Percentiles rank a stretch among this genome's conserved stretches.
These are phyloP conservation scores for Margarornis squamiger DNA, from an alignment of 2,797 vertebrate species.

Conservation along the genomic window DNA sequence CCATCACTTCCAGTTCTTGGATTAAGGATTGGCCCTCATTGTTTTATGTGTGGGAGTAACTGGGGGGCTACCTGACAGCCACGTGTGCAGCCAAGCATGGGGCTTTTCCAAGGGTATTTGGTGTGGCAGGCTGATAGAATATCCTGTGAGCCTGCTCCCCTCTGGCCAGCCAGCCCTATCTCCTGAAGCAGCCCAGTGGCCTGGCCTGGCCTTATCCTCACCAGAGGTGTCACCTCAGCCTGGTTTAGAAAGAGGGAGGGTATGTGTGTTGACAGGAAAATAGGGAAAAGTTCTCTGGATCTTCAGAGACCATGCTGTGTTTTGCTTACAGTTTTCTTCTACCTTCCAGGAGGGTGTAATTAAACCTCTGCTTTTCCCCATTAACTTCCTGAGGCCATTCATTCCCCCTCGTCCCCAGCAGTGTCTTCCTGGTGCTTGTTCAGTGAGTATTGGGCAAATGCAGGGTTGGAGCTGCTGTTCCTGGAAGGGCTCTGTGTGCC, in stretches of 20 bases:
- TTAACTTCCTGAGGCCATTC: background rate
- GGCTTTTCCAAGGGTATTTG: background rate
- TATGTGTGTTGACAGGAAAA: background rate
- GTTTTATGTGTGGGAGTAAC: background rate
- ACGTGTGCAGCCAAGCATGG: accelerated
- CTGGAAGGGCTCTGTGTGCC: background rate
- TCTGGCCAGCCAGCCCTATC: background rate
- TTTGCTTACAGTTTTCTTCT: background rate
- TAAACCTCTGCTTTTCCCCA: background rate
- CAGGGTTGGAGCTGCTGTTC: background rate
- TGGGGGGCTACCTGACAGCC: background rate
- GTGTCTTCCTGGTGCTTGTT: background rate
- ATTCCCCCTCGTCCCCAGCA: background rate
- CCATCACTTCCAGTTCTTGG: background rate
- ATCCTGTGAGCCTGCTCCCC: background rate
- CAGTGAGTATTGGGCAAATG: background rate
- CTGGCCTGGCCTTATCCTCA: background rate
- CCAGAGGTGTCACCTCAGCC: too few species aligned
- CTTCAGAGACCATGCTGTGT: accelerated
- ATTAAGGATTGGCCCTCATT: background rate
- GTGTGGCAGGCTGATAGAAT: background rate
- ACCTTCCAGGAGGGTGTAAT: background rate
- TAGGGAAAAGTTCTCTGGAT: background rate
- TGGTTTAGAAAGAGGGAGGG: background rate
- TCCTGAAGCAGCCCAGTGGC: background rate